A percentile compares a stretch with the other conserved stretches of the same genome.
phyloP scores from a whole-genome alignment of 1,140 invertebrate genomes.

The Drosophila grimshawi region DNA sequence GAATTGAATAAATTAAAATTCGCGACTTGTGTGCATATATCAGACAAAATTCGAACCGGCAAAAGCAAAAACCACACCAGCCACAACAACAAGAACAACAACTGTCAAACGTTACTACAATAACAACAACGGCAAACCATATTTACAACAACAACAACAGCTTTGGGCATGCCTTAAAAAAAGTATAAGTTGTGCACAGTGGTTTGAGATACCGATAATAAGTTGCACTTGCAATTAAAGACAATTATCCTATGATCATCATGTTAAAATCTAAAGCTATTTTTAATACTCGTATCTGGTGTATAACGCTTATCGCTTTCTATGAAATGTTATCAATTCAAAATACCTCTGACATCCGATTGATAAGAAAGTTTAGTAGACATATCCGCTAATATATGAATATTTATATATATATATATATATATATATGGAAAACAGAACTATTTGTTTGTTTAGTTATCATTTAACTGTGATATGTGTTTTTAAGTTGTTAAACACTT shows the following conservation, averaged over 20 bases:
- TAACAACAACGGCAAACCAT: constrained; percentile 15
- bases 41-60: constrained; percentile 55
- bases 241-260: no score
- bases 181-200: constrained; percentile 54
- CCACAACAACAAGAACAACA: constrained; percentile 39
- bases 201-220: constrained; percentile 13
- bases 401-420: no score
- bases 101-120: constrained; percentile 5
- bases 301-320: no score
- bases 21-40: constrained; percentile 71
- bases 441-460: no score
- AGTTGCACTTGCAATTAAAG: not conserved
- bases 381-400: not conserved
- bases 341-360: not conserved
- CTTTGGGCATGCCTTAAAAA: constrained; percentile 55
- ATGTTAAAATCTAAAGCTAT: no score
- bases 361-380: not conserved
- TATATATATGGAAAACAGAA: no score
- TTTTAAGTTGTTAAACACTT: no score
- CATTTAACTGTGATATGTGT: no score
- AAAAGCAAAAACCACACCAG: constrained; percentile 45
- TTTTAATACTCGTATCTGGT: no score
- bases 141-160: constrained; percentile 41
- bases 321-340: not conserved
- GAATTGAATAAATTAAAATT: constrained; percentile 77